A percentile compares a stretch with the other conserved stretches of the same genome.
Evolutionary conservation across 2,113 vertebrate genomes (phyloP).

Genomic region (Epinephelus moara): DNA sequence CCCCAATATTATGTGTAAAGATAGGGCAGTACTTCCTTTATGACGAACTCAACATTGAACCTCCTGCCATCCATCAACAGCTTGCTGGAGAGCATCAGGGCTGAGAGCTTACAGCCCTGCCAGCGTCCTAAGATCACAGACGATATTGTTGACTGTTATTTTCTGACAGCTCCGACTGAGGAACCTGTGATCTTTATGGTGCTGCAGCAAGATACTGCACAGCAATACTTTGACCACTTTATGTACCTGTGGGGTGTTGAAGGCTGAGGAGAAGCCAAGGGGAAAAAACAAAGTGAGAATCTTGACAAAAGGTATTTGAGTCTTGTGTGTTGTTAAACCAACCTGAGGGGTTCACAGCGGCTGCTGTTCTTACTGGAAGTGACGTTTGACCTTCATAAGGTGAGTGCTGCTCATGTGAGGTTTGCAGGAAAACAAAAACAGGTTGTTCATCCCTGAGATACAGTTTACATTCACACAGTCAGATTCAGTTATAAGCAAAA

Average conservation of each 20-base stretch:
- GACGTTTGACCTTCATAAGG: conserved; percentile 17
- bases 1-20: no score
- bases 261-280: neutral
- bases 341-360: neutral
- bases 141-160: neutral
- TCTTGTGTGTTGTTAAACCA: neutral
- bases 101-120: neutral
- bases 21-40: no score
- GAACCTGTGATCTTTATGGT: neutral
- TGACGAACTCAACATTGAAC: neutral
- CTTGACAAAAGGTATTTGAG: conserved; percentile 3
- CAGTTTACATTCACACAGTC: no score
- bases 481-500: no score
- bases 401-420: neutral
- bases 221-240: neutral
- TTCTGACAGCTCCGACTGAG: neutral
- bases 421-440: no score
- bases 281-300: neutral
- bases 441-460: no score
- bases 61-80: neutral
- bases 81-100: neutral
- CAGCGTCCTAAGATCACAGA: neutral
- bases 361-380: neutral
- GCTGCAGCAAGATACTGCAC: neutral
- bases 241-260: neutral